These are phyloP conservation scores for Nemoura dubitans DNA, from an alignment of 2,888 invertebrate species.

Conservation along the genomic window DNA sequence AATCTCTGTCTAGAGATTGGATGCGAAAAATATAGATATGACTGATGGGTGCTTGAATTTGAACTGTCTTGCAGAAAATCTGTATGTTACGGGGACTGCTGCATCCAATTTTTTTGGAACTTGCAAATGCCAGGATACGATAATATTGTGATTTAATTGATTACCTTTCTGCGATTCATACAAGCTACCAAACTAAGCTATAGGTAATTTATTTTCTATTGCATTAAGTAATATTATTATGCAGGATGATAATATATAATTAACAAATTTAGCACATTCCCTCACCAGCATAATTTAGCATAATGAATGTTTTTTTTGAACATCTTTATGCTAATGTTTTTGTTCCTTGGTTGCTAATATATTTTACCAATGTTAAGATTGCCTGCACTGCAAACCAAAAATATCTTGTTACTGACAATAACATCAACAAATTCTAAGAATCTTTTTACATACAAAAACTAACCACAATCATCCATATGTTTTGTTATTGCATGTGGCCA, in stretches of 20 bases:
- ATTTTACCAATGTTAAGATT: not conserved
- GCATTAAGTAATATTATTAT: not conserved
- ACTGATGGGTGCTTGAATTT: conserved; percentile 7
- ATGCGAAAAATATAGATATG: not conserved
- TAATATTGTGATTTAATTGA: conserved; percentile 19
- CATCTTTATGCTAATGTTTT: not conserved
- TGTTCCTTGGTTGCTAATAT: conserved; percentile 1
- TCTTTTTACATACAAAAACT: not conserved
- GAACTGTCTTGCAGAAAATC: not conserved
- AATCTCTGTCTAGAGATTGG: not conserved
- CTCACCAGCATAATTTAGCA: not conserved
- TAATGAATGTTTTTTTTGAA: not conserved
- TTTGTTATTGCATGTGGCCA: not conserved
- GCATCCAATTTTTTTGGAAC: not conserved
- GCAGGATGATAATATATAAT: not conserved
- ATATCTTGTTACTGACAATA: not conserved
- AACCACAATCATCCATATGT: not conserved
- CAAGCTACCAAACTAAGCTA: not conserved
- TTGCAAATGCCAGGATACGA: not conserved
- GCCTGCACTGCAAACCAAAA: not conserved
- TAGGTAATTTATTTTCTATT: conserved; percentile 15
- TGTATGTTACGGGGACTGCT: not conserved
- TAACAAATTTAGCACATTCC: not conserved
- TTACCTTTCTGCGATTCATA: not conserved
- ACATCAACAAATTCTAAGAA: conserved; percentile 7